Evolutionary conservation across 2,113 vertebrate species (phyloP), one percentile per base, ranked within the genome.

Genomic region (Podocnemis expansa): DNA sequence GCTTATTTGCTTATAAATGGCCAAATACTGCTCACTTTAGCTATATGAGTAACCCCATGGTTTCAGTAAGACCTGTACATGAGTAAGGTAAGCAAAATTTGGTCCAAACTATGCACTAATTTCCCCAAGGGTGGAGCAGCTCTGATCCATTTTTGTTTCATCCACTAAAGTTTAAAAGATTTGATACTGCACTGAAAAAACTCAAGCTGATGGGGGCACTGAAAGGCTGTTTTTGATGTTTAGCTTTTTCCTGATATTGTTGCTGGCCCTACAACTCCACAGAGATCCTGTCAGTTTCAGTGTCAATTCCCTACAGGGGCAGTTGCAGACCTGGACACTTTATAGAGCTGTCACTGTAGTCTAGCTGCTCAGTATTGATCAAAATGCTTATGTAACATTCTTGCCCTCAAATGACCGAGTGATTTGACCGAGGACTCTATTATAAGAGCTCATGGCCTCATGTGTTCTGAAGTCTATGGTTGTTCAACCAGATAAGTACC

Each of bases 401-500:
- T 84, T 78, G 14, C 51, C 43, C 8, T 6, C 55, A 4, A 1
- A 43, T 56, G 27, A 10, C n/a, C 27, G 7, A 22, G 19, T 10
- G 38, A 76, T 27, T n/a, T 67, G 41, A 2, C 38, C 16, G 47
- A n/a, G 51, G 41, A 78, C 78, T 31, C 11, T 8, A 12, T 51
- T 22, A 41, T 51, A 78, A 2, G 52, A 79, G 80, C 43, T 52
- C 43, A 31, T 21, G 55, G 29, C 14, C 13, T 49, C 38, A 58
- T 1, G 0, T 5, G 41, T 51, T 75, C 81, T 78, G 73, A 49
- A 56, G 56, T 22, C 17, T 0, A 0, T 25, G 43, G 21, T 11
- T 83, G 70, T 34, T 13, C 76, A 89, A 56, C 43, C 45, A 86
- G 79, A 78, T 13, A 49, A 17, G 0, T 10, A 7, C 29, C 78